A percentile compares a stretch with the other conserved stretches of the same genome.
Evolutionary conservation across 2,797 vertebrate genomes (phyloP).

Genomic region (Fistularia tabacaria): DNA sequence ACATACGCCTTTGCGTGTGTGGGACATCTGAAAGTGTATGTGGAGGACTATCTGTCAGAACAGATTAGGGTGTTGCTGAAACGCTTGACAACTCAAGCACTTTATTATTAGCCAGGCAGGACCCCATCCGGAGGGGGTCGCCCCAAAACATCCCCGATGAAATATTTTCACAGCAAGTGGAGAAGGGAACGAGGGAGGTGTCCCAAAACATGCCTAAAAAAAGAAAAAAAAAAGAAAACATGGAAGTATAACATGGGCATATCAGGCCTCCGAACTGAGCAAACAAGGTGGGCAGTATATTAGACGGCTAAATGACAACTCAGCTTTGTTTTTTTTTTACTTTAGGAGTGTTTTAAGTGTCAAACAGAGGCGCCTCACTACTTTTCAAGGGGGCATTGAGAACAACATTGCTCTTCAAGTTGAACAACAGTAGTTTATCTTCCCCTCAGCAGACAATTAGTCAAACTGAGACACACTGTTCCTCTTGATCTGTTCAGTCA

Average conservation of each 20-base stretch:
- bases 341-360: slow-evolving; percentile 49
- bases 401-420: slow-evolving; percentile 55
- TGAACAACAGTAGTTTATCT: slow-evolving; percentile 57
- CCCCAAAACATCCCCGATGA: slow-evolving; percentile 73
- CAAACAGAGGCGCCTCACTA: slow-evolving; percentile 28
- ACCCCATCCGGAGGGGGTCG: slow-evolving; percentile 53
- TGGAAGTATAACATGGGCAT: slow-evolving; percentile 21
- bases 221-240: slow-evolving; percentile 31
- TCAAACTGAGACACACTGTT: slow-evolving; percentile 11
- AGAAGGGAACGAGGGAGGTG: slow-evolving; percentile 61
- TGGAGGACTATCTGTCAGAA: slow-evolving; percentile 71
- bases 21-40: slow-evolving; percentile 26
- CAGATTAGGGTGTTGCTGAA: slow-evolving; percentile 78
- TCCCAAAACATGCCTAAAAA: slow-evolving; percentile 56
- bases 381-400: slow-evolving; percentile 52
- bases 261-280: slow-evolving; percentile 33
- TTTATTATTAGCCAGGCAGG: slow-evolving; percentile 78
- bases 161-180: slow-evolving; percentile 70
- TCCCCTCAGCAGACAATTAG: slow-evolving; percentile 16
- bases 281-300: slow-evolving; percentile 31
- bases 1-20: slow-evolving; percentile 25
- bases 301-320: slow-evolving; percentile 21
- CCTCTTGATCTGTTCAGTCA: too few species aligned
- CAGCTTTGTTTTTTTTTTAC: slow-evolving; percentile 53
- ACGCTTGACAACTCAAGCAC: slow-evolving; percentile 75